Conservation (phyloP, 1,140 invertebrate genomes). For the Lepidurus apus region DNA sequence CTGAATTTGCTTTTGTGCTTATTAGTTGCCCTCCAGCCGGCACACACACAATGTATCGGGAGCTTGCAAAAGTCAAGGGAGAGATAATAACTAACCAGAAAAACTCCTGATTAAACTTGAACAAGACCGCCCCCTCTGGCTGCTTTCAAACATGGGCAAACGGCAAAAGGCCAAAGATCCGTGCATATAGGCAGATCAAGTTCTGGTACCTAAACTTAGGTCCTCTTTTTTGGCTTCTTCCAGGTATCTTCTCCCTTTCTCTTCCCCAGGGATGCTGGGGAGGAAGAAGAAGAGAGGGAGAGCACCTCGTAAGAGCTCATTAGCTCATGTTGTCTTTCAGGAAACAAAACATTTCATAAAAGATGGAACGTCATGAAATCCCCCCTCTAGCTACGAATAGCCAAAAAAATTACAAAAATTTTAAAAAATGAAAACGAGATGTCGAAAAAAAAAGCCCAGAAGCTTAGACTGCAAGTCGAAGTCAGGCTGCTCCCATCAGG, state of each 20-base stretch:
- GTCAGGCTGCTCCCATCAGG: not conserved
- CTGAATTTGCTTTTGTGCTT: not conserved
- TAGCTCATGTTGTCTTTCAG: conserved; percentile 19
- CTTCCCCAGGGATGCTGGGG: not conserved
- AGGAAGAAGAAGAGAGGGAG: not conserved
- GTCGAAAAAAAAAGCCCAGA: not conserved
- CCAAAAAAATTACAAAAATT: not conserved
- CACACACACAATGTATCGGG: not conserved
- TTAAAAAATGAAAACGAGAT: not conserved
- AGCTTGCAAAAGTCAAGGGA: not conserved
- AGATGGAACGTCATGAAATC: not conserved
- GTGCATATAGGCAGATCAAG: not conserved
- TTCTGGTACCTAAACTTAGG: not conserved
- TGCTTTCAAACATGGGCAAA: not conserved
- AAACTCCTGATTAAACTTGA: not conserved
- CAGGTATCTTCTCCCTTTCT: not conserved
- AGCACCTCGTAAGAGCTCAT: conserved; percentile 4
- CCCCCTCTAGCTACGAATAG: not conserved
- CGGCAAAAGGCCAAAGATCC: too few species aligned
- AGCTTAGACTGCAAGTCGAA: not conserved
- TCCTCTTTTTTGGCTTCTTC: not conserved
- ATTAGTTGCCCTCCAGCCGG: not conserved
- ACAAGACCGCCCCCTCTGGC: not conserved
- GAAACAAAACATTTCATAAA: conserved; percentile 1
- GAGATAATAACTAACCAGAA: not conserved